phyloP scores from a whole-genome alignment of 2,113 vertebrate species.

The Ctenodactylus gundi region DNA sequence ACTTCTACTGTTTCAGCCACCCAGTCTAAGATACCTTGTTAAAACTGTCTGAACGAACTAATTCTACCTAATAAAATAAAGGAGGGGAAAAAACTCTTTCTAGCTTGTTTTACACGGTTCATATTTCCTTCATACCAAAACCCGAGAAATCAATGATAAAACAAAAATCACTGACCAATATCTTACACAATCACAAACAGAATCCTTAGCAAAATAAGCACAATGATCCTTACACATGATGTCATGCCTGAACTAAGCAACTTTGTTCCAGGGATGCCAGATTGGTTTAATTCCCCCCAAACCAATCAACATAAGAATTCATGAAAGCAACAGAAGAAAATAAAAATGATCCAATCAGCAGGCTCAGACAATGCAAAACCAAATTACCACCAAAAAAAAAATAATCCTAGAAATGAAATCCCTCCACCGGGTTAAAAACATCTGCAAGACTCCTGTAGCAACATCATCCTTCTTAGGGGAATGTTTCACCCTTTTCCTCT shows the following conservation, averaged over 20 bases:
- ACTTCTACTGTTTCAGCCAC: neutral
- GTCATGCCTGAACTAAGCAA: neutral
- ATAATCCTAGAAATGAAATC: constrained; percentile 32
- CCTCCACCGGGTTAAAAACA: constrained; percentile 36
- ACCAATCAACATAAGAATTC: constrained; percentile 37
- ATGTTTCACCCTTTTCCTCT: neutral
- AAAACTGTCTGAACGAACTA: neutral
- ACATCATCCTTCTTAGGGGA: neutral
- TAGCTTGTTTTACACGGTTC: neutral
- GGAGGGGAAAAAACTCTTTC: neutral
- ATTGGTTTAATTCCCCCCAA: constrained; percentile 24
- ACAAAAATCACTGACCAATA: neutral
- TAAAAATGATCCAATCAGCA: constrained; percentile 22
- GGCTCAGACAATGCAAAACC: neutral
- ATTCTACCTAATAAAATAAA: neutral
- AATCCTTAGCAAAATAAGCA: neutral
- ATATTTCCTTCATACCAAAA: neutral
- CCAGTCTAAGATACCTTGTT: neutral
- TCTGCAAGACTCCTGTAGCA: constrained; percentile 13
- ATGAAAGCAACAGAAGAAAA: constrained; percentile 28
- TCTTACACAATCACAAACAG: neutral
- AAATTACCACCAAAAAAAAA: constrained; percentile 38
- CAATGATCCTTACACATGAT: neutral
- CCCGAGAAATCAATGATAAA: neutral
- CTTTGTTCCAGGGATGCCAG: neutral